Percentiles rank a stretch among this genome's conserved stretches.
Conservation (phyloP, 2,888 invertebrate species). For the Hydrotaea diabolus region DNA sequence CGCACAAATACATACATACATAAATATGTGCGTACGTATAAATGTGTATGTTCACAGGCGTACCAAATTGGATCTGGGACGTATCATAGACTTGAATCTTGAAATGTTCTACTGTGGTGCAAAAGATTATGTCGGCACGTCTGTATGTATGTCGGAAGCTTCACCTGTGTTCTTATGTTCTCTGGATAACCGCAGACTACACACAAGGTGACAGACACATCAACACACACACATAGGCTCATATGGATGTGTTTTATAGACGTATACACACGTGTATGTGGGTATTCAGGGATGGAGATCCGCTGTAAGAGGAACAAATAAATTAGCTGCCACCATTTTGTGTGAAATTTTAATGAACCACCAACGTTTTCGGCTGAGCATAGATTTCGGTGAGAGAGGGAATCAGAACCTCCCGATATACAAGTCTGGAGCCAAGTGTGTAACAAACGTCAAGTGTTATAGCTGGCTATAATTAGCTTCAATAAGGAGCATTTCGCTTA, state of each 20-base stretch:
- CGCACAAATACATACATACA: too few species aligned
- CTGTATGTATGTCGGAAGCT: not conserved
- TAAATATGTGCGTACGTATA: too few species aligned
- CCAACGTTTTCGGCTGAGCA: constrained; percentile 14
- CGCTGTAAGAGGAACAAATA: constrained; percentile 26
- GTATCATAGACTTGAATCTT: too few species aligned
- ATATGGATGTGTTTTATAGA: not conserved
- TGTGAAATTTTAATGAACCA: constrained; percentile 50
- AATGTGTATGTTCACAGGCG: too few species aligned
- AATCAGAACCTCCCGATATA: not conserved
- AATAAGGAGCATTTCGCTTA: too few species aligned
- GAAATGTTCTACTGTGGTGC: too few species aligned
- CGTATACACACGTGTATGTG: too few species aligned
- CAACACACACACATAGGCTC: not conserved
- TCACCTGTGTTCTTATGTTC: constrained; percentile 51
- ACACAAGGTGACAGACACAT: not conserved
- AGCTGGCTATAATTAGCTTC: constrained; percentile 18
- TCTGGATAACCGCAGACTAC: constrained; percentile 1
- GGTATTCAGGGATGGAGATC: not conserved
- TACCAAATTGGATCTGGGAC: too few species aligned
- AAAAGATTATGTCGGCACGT: not conserved
- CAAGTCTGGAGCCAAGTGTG: not conserved
- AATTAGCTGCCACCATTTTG: constrained; percentile 46
- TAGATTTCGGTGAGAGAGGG: not conserved
- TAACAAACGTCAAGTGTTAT: constrained; percentile 34